These are phyloP conservation scores for Megalopta genalis DNA, from an alignment of 1,140 invertebrate species.

Conservation along the genomic window DNA sequence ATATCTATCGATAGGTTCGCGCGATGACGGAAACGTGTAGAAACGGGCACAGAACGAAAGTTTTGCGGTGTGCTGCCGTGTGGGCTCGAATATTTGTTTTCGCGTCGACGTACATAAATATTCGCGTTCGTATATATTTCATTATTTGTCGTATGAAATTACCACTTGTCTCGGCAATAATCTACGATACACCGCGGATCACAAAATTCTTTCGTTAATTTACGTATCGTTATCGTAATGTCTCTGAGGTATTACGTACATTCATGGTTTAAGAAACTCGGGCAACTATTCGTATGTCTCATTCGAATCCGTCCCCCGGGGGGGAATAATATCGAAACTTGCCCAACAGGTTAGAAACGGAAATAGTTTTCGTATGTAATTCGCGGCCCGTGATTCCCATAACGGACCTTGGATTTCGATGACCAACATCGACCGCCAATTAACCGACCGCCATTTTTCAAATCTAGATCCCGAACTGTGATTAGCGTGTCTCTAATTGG, in stretches of 20 bases:
- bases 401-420: background rate
- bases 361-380: slow-evolving; percentile 16
- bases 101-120: slow-evolving; percentile 40
- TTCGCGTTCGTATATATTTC: slow-evolving; percentile 29
- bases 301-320: slow-evolving; percentile 6
- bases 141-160: slow-evolving; percentile 49
- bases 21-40: slow-evolving; percentile 3
- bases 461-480: background rate
- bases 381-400: slow-evolving; percentile 6
- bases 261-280: slow-evolving; percentile 39
- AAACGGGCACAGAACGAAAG: slow-evolving; percentile 7
- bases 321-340: slow-evolving; percentile 19
- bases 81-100: slow-evolving; percentile 19
- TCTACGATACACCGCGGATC: slow-evolving; percentile 45
- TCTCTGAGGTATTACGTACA: slow-evolving; percentile 47
- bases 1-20: slow-evolving; percentile 3
- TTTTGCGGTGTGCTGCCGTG: slow-evolving; percentile 20
- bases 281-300: slow-evolving; percentile 25
- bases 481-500: slow-evolving; percentile 25
- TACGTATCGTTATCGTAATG: slow-evolving; percentile 47
- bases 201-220: slow-evolving; percentile 41
- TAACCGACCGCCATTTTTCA: background rate
- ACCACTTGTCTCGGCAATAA: slow-evolving; percentile 33
- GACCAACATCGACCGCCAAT: slow-evolving; percentile 27
- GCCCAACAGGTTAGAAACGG: slow-evolving; percentile 20